phyloP scores from a whole-genome alignment of 1,140 invertebrate genomes.

The Metaphire vulgaris region DNA sequence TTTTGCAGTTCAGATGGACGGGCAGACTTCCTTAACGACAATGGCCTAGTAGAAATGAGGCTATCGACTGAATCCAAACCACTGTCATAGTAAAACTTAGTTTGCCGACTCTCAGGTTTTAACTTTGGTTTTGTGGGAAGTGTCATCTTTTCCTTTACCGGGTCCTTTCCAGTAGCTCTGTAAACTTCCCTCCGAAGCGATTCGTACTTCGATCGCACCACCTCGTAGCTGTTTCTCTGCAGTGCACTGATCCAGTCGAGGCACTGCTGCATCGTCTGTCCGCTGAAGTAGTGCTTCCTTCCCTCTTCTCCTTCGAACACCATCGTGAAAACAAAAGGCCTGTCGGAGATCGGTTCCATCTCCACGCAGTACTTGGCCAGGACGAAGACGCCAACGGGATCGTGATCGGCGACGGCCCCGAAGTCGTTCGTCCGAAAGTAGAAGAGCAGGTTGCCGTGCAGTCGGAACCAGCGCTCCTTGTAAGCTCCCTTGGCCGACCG shows the following conservation, averaged over 20 bases:
- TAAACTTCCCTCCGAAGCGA: not conserved
- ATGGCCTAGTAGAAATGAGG: not conserved
- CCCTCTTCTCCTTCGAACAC: constrained; percentile 7
- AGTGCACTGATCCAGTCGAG: constrained; percentile 13
- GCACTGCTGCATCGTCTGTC: constrained; percentile 9
- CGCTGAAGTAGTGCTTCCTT: constrained; percentile 11
- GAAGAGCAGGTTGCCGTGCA: constrained; percentile 64
- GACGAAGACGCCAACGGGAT: constrained; percentile 25
- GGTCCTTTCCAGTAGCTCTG: not conserved
- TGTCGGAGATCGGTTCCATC: constrained; percentile 1
- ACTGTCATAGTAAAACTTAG: not conserved
- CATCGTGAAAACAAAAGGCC: constrained; percentile 16
- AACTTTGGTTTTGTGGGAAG: not conserved
- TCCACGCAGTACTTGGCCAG: constrained; percentile 4
- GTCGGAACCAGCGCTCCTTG: constrained; percentile 67
- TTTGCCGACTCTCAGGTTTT: not conserved
- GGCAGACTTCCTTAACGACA: not conserved
- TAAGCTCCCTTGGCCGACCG: constrained; percentile 50
- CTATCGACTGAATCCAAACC: not conserved
- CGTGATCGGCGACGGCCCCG: constrained; percentile 59
- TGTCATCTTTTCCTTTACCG: not conserved
- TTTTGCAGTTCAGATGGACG: not conserved
- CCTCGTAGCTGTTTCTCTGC: not conserved
- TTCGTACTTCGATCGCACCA: not conserved
- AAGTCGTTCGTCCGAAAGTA: constrained; percentile 66